Base-by-base conservation (phyloP, 2,113 vertebrate species). In the Myotis lucifugus region DNA sequence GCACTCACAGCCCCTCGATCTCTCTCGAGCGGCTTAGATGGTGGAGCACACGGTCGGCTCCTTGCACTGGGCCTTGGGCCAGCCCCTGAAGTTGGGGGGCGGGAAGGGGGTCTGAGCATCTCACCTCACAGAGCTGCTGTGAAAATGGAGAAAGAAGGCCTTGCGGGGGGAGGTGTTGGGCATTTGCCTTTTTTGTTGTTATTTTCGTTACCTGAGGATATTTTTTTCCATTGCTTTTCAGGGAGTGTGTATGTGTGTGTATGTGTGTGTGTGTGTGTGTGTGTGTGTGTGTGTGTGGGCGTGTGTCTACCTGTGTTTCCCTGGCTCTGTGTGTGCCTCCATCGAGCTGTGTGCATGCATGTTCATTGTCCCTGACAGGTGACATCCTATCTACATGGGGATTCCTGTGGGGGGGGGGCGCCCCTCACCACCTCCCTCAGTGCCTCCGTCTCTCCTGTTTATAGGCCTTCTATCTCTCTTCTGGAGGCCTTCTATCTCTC, bases 241-340 rank as follows among this genome's bases (percentile, higher is more conserved):
- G 59, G 0, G 23, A 27, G 1, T 15, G 25, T 67, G 10, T 2
- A 9, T 13, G 9, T 0, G 9, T 1, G 5, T 17, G 25, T 40
- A 18, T 13, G 72, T 59, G 23, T 70, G 18, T 25, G 2, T 11
- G 18, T 46, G 76, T 13, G 9, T 0, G 9, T 1, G 5, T 17
- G 25, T 40, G 12, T 13, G 72, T 59, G 23, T 70, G 18, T 25
- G 2, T 11, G 18, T 46, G 76, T n/a, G 34, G 50, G 42, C 3
- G 17, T 12, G n/a, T 76, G 52, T 85, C 66, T 69, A 3, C 34
- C 10, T 27, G 13, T 61, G 52, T n/a, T 54, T 29, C 40, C 70
- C 3, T 84, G 13, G 25, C 32, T 50, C 6, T 27, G 21, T 3
- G 2, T 18, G 59, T 21, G 37, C 17, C 8, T 2, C 0, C 37